Conservation (phyloP, 2,888 invertebrate genomes). For the Watsonalla cultraria region DNA sequence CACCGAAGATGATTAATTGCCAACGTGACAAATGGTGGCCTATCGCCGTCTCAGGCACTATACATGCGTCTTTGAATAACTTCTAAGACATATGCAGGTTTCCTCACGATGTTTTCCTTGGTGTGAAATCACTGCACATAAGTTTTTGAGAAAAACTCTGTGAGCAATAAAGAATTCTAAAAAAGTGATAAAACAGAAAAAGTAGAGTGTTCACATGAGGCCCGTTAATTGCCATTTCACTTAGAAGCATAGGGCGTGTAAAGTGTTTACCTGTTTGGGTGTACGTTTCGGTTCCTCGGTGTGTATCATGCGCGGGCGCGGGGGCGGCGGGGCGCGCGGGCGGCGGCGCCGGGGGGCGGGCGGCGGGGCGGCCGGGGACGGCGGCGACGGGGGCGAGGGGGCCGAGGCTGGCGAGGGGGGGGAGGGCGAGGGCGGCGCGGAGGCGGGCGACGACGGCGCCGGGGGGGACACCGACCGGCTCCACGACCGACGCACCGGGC, state of each 20-base stretch:
- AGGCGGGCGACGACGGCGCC: constrained; percentile 14
- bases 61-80: too few species aligned
- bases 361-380: constrained; percentile 7
- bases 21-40: too few species aligned
- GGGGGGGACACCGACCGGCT: constrained; percentile 20
- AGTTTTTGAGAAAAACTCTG: too few species aligned
- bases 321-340: constrained; percentile 62
- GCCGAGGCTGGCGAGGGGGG: constrained; percentile 16
- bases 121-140: too few species aligned
- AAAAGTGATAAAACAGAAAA: too few species aligned
- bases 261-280: constrained; percentile 78
- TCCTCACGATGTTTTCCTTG: too few species aligned
- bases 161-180: too few species aligned
- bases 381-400: constrained; percentile 29
- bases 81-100: too few species aligned
- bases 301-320: constrained; percentile 87
- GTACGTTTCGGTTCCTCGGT: constrained; percentile 81
- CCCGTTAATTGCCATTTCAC: background rate
- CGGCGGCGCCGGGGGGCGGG: constrained; percentile 29
- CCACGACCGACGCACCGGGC: constrained; percentile 33
- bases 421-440: constrained; percentile 20
- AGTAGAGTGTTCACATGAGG: too few species aligned
- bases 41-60: too few species aligned
- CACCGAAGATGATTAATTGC: too few species aligned
- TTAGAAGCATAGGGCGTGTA: background rate